Evolutionary conservation across 2,888 invertebrate genomes (phyloP).

Genomic region (Endotricha flammealis): DNA sequence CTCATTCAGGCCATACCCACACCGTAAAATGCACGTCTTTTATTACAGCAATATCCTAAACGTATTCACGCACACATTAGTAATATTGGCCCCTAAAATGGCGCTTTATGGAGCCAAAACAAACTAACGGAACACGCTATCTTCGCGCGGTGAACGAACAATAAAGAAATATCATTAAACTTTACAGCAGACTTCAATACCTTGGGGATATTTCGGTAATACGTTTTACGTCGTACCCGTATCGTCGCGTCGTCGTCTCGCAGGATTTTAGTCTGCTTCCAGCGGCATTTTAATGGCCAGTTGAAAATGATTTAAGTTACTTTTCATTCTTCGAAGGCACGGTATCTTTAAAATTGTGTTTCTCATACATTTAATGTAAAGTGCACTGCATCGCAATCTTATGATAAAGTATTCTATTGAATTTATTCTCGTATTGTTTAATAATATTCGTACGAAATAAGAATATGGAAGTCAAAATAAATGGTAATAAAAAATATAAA

Average conservation of each 20-base stretch:
- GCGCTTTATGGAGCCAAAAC: background rate
- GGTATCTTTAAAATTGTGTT: too few species aligned
- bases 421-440: too few species aligned
- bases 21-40: background rate
- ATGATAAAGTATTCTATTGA: too few species aligned
- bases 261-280: background rate
- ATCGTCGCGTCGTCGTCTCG: conserved; percentile 4
- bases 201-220: conserved; percentile 8
- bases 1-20: too few species aligned
- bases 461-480: too few species aligned
- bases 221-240: conserved; percentile 1
- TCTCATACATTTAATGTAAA: too few species aligned
- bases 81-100: background rate
- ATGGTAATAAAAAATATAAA: too few species aligned
- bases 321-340: background rate
- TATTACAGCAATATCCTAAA: background rate
- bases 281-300: background rate
- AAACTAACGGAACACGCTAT: background rate
- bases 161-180: conserved; percentile 8
- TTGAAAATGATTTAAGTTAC: background rate
- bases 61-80: background rate
- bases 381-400: too few species aligned
- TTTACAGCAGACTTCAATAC: conserved; percentile 6
- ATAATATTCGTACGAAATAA: too few species aligned
- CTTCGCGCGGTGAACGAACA: background rate